Conservation (phyloP, 2,797 vertebrate genomes). For the Enoplosus armatus region DNA sequence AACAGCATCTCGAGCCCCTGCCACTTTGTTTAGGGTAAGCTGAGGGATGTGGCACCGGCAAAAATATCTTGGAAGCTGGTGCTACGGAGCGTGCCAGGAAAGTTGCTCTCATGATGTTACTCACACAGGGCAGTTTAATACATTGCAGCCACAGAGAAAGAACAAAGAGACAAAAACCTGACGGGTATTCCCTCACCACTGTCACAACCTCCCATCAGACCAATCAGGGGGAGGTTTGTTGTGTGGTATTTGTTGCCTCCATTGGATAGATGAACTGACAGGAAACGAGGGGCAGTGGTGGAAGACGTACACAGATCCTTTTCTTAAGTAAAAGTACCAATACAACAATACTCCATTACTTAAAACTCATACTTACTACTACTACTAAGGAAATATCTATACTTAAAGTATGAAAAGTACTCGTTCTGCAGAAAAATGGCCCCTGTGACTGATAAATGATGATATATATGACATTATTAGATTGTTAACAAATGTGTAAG, state of each 20-base stretch:
- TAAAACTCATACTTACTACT: not conserved
- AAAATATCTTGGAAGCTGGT: slow-evolving; percentile 42
- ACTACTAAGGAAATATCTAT: too few species aligned
- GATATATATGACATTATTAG: too few species aligned
- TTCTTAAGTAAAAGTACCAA: not conserved
- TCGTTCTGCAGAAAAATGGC: too few species aligned
- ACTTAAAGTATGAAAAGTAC: too few species aligned
- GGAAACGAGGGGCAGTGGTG: not conserved
- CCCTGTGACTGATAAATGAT: too few species aligned
- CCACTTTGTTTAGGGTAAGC: slow-evolving; percentile 69
- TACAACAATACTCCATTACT: not conserved
- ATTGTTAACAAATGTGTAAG: too few species aligned
- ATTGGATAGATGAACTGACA: not conserved
- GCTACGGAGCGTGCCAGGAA: slow-evolving; percentile 37
- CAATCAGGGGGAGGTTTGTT: not conserved
- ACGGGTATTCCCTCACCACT: not conserved
- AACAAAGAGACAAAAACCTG: slow-evolving; percentile 23
- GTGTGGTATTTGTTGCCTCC: not conserved
- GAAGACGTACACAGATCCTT: not conserved
- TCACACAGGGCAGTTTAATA: slow-evolving; percentile 5
- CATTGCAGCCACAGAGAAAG: not conserved
- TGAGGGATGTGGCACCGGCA: slow-evolving; percentile 47
- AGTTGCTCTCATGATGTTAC: slow-evolving; percentile 34
- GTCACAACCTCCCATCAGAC: not conserved
- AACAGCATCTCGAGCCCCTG: slow-evolving; percentile 50